Conservation (phyloP, 2,113 vertebrate species). For the Nipponia nippon region DNA sequence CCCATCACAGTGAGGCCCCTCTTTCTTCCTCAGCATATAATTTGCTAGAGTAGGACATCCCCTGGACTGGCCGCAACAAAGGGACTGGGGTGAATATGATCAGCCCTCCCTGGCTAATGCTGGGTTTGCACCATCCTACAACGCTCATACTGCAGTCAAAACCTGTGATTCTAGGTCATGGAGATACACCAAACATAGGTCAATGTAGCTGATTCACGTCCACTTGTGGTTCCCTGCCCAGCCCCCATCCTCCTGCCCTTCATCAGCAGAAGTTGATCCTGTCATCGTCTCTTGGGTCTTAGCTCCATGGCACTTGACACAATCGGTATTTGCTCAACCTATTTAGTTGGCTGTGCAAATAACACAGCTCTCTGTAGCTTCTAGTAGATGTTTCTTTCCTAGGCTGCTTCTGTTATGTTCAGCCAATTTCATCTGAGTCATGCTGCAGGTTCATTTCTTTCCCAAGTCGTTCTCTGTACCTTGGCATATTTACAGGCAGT, state of each 20-base stretch:
- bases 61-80: background rate
- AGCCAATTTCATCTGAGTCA: background rate
- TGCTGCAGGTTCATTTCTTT: background rate
- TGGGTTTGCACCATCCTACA: background rate
- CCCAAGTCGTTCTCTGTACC: background rate
- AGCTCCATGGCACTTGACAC: background rate
- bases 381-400: background rate
- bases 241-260: background rate
- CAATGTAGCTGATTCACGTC: accelerated
- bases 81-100: background rate
- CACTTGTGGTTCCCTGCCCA: background rate
- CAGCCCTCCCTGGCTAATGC: background rate
- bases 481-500: background rate
- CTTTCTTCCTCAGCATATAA: background rate
- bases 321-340: background rate
- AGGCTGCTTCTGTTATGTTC: background rate
- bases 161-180: background rate
- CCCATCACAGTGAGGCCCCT: accelerated
- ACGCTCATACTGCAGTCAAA: background rate
- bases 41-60: background rate
- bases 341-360: background rate
- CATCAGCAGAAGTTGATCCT: background rate
- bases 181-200: background rate
- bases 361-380: background rate
- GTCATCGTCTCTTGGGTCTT: background rate